Evolutionary conservation across 1,140 invertebrate species (phyloP).

Genomic region (Calliopsis andreniformis): DNA sequence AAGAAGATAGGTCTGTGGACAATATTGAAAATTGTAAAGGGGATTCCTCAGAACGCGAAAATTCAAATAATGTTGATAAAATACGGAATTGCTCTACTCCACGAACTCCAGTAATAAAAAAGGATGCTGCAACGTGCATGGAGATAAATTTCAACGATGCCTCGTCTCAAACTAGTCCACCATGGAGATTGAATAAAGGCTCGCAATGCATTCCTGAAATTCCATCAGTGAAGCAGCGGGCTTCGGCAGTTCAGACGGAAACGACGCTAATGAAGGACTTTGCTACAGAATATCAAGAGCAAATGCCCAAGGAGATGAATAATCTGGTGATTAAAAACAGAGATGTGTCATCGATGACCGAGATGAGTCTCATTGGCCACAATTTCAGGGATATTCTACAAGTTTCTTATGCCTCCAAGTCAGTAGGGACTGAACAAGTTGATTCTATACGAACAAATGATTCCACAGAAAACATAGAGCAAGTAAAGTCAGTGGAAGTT

Average conservation of each 20-base stretch:
- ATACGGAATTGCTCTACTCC: neutral
- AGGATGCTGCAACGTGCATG: neutral
- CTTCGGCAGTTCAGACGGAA: constrained; percentile 7
- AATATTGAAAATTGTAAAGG: neutral
- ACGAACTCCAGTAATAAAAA: neutral
- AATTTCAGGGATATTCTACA: neutral
- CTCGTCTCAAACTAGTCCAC: neutral
- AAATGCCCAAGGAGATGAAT: neutral
- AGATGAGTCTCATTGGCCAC: neutral
- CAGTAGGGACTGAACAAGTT: neutral
- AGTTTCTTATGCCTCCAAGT: neutral
- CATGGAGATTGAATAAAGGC: neutral
- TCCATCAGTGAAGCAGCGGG: neutral
- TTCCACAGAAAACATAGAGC: neutral
- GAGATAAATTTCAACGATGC: neutral
- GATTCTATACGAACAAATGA: neutral
- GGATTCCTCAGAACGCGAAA: too few relatives aligned
- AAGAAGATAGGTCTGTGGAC: neutral
- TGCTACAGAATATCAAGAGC: neutral
- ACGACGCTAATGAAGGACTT: neutral
- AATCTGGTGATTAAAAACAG: neutral
- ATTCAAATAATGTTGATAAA: neutral
- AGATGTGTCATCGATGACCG: neutral
- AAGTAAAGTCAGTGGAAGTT: too few relatives aligned
- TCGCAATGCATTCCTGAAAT: neutral